Evolutionary conservation across 2,797 vertebrate genomes (phyloP).

Genomic region (Coregonus suidteri): DNA sequence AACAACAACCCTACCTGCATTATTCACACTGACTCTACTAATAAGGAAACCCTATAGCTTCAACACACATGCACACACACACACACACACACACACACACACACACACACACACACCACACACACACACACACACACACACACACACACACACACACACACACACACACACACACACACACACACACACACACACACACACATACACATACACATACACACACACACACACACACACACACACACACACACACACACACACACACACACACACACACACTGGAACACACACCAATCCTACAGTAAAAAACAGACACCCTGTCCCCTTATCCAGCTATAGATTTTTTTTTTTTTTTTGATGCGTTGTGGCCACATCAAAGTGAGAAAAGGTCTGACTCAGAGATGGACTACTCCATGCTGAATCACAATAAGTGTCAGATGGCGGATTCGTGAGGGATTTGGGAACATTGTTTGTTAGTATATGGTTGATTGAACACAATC

Average conservation of each 20-base stretch:
- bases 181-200: conserved; percentile 8
- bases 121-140: too few species aligned
- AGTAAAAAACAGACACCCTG: conserved; percentile 16
- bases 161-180: conserved; percentile 9
- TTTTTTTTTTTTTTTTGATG: neutral
- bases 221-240: conserved; percentile 14
- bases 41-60: conserved; percentile 72
- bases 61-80: neutral
- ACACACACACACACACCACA: conserved; percentile 18
- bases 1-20: conserved; percentile 74
- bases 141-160: neutral
- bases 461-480: neutral
- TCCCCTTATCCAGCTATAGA: neutral
- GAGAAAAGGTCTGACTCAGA: conserved; percentile 2
- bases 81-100: neutral
- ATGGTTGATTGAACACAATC: neutral
- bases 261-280: conserved; percentile 14
- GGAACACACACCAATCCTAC: conserved; percentile 19
- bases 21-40: conserved; percentile 71
- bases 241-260: conserved; percentile 9
- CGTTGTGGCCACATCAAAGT: conserved; percentile 16
- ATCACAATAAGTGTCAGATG: neutral
- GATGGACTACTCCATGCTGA: conserved; percentile 15
- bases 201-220: conserved; percentile 7
- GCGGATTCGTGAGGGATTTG: too few species aligned